A percentile compares a stretch with the other conserved stretches of the same genome.
These are phyloP conservation scores for Cetonia aurata DNA, from an alignment of 2,888 invertebrate species.

Conservation along the genomic window DNA sequence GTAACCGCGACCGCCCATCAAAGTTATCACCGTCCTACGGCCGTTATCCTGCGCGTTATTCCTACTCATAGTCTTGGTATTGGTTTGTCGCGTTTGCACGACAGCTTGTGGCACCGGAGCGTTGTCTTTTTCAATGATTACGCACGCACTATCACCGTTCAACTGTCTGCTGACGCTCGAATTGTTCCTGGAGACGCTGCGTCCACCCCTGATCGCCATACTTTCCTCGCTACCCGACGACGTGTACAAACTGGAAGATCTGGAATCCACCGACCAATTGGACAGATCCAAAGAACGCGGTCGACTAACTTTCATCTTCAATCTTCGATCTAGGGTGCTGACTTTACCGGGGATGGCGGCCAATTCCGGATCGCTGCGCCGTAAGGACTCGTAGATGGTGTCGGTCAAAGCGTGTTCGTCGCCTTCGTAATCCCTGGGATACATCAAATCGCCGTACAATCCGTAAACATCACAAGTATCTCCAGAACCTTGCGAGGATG, in stretches of 20 bases:
- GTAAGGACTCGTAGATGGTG: constrained; percentile 80
- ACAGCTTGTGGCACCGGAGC: constrained; percentile 35
- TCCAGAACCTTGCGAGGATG: constrained; percentile 73
- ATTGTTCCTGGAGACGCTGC: constrained; percentile 81
- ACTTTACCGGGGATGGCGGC: constrained; percentile 87
- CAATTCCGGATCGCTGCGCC: constrained; percentile 86
- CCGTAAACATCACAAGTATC: constrained; percentile 89
- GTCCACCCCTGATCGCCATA: constrained; percentile 74
- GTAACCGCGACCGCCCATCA: constrained; percentile 91
- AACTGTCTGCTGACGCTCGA: constrained; percentile 80
- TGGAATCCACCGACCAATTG: constrained; percentile 90
- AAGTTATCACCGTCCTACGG: constrained; percentile 82
- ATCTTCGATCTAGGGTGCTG: constrained; percentile 82
- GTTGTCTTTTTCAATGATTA: constrained; percentile 38
- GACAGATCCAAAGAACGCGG: constrained; percentile 86
- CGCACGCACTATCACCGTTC: constrained; percentile 60
- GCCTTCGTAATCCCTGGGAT: constrained; percentile 88
- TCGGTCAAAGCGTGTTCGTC: constrained; percentile 79
- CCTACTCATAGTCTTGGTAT: constrained; percentile 55
- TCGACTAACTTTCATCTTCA: constrained; percentile 85
- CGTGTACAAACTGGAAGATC: constrained; percentile 84
- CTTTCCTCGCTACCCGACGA: constrained; percentile 91
- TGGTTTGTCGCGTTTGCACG: constrained; percentile 45
- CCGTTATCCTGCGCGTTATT: constrained; percentile 61
- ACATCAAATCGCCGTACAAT: constrained; percentile 89